A percentile compares a stretch with the other conserved stretches of the same genome.
These are phyloP conservation scores for Tachystola acroxantha DNA, from an alignment of 2,888 invertebrate genomes.

Conservation along the genomic window DNA sequence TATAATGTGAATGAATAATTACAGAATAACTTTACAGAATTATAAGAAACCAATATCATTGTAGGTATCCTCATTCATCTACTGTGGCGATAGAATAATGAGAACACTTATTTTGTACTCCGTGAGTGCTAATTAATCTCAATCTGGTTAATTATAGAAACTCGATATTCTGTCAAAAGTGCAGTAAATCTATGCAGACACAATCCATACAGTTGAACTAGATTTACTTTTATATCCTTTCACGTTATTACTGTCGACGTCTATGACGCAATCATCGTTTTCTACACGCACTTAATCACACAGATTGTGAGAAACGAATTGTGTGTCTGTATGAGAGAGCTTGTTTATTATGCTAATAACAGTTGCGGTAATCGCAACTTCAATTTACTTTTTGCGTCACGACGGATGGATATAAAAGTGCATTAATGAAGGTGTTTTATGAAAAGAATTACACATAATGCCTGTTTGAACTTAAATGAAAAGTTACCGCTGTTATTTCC, in stretches of 20 bases:
- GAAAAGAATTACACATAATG: conserved; percentile 18
- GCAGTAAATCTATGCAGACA: conserved; percentile 8
- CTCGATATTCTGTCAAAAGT: conserved; percentile 6
- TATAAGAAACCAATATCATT: too few relatives aligned
- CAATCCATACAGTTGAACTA: conserved; percentile 13
- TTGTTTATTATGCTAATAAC: conserved; percentile 56
- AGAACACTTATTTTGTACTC: too few relatives aligned
- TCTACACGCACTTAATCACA: conserved; percentile 45
- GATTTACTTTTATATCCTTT: conserved; percentile 14
- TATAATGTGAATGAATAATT: too few relatives aligned
- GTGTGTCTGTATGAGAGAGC: conserved; percentile 54
- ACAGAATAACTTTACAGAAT: too few relatives aligned
- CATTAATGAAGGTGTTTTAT: too few relatives aligned
- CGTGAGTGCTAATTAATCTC: too few relatives aligned
- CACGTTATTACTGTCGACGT: conserved; percentile 19
- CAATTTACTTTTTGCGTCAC: conserved; percentile 53
- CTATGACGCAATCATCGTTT: conserved; percentile 33
- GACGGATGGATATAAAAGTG: conserved; percentile 29
- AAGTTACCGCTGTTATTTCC: conserved; percentile 1
- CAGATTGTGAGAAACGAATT: conserved; percentile 53
- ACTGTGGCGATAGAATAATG: too few relatives aligned
- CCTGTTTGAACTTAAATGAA: neutral
- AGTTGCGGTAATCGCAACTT: conserved; percentile 46
- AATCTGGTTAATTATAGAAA: too few relatives aligned
- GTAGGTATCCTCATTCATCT: too few relatives aligned